Base-by-base conservation (phyloP, 2,888 invertebrate genomes). In the Eupithecia vulgata region DNA sequence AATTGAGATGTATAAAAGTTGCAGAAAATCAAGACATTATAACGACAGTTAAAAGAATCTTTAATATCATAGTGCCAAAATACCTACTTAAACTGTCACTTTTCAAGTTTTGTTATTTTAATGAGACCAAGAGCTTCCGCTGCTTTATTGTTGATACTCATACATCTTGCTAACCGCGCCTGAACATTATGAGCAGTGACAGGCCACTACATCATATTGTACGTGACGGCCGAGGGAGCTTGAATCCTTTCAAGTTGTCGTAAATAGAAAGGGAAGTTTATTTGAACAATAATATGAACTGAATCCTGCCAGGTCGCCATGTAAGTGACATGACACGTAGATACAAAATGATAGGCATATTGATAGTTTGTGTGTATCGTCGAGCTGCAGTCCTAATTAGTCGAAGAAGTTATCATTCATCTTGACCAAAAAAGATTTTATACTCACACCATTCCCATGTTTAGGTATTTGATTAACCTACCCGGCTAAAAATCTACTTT, bases 171-270 rank as follows among this genome's bases (percentile, higher is more conserved):
- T 73, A 70, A 73, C 70, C 73, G 57, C 67, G 52, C 62, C 64
- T 74, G 68, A 73, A 68, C 70, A 74, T 74, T 74, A 74, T 71
- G 67, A 70, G 65, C 70, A 65, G 61, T 61, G 74, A 74, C 71
- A 71, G 68, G 45, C 68, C 71, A 74, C 74, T 74, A 71, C 74
- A 74, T 74, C 74, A 74, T 74, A 68, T 66, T 68, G 74, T 74
- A 74, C 74, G 68, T 74, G 74, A 68, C 68, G 65, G 70, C 65
- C 57, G 70, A 64, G 30, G 17, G 68, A 48, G 64, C 57, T 64
- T 66, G 71, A 74, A 74, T 68, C 74, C 65, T 65, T 52, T 62
- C 52, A 65, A 65, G 69, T 73, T 72, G 67, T 67, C 59, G 66
- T 69, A 69, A 66, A 73, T 69, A 69, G 59, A 68, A 72, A 68